These are phyloP conservation scores for Chondrosia reniformis DNA, from an alignment of 37 sponge, comb jelly and placozoan genomes.

Conservation along the genomic window DNA sequence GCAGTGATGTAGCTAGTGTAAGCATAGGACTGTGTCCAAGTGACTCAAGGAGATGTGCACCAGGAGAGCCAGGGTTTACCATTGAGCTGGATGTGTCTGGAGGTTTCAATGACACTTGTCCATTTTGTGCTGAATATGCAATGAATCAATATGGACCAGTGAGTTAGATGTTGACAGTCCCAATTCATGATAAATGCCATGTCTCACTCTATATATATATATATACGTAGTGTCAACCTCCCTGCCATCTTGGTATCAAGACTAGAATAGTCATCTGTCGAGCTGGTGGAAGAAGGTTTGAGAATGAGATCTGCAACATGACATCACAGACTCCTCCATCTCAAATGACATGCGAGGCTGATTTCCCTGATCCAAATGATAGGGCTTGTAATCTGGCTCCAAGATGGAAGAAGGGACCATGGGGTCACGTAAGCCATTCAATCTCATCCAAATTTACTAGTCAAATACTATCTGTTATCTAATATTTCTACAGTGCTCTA, in stretches of 20 bases:
- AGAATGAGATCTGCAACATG: background rate
- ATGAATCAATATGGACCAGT: constrained; percentile 2
- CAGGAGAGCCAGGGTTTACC: background rate
- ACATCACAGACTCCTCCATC: background rate
- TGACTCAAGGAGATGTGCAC: background rate
- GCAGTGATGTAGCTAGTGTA: background rate
- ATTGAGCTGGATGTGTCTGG: background rate
- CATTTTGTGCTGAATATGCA: background rate
- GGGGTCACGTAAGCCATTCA: background rate
- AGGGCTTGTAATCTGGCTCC: background rate
- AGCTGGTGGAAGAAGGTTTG: background rate
- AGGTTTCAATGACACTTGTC: background rate
- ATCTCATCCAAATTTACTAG: too few relatives aligned
- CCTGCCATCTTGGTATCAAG: constrained; percentile 1
- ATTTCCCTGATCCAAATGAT: background rate
- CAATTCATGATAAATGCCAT: too few relatives aligned
- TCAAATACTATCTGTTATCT: too few relatives aligned
- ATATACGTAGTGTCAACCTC: background rate
- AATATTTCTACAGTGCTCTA: constrained; percentile 9
- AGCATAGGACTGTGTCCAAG: background rate
- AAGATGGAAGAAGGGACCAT: background rate
- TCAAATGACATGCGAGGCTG: background rate
- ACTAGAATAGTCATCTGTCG: background rate
- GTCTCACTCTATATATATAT: background rate
- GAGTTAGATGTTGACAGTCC: background rate